Percentiles rank a stretch among this genome's conserved stretches.
Conservation (phyloP, 1,140 invertebrate species). For the Nasonia vitripennis region DNA sequence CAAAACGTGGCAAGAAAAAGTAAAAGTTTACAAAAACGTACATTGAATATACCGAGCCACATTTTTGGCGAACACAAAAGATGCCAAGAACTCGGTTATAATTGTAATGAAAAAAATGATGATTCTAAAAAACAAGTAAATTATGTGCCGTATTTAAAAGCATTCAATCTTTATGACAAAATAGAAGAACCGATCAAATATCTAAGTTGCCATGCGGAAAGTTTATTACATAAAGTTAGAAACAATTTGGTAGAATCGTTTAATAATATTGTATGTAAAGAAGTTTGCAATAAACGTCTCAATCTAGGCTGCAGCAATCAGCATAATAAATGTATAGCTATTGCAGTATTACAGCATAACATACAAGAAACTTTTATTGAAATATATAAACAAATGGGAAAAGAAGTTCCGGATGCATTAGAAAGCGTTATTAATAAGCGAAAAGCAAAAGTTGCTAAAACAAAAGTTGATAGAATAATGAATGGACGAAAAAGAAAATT, state of each 20-base stretch:
- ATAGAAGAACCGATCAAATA: background rate
- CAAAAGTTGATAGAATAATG: too few relatives aligned
- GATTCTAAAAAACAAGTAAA: constrained; percentile 25
- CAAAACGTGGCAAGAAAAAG: constrained; percentile 17
- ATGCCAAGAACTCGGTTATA: constrained; percentile 25
- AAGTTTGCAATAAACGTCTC: constrained; percentile 64
- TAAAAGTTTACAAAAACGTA: constrained; percentile 30
- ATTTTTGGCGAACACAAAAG: constrained; percentile 54
- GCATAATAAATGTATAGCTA: constrained; percentile 57
- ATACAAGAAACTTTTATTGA: too few relatives aligned
- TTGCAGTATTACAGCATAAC: too few relatives aligned
- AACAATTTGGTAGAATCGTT: constrained; percentile 69
- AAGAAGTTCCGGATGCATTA: too few relatives aligned
- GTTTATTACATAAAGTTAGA: constrained; percentile 64
- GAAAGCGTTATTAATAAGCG: too few relatives aligned
- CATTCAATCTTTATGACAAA: constrained; percentile 28
- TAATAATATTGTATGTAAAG: constrained; percentile 62
- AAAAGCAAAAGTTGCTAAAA: too few relatives aligned
- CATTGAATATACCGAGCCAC: constrained; percentile 51
- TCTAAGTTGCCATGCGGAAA: constrained; percentile 51
- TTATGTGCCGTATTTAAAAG: constrained; percentile 27
- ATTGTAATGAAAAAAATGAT: constrained; percentile 1
- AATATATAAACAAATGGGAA: too few relatives aligned
- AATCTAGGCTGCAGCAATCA: constrained; percentile 56
- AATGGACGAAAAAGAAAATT: too few relatives aligned